These are phyloP conservation scores for Aporophyla nigra DNA, from an alignment of 2,888 invertebrate species.

Conservation along the genomic window DNA sequence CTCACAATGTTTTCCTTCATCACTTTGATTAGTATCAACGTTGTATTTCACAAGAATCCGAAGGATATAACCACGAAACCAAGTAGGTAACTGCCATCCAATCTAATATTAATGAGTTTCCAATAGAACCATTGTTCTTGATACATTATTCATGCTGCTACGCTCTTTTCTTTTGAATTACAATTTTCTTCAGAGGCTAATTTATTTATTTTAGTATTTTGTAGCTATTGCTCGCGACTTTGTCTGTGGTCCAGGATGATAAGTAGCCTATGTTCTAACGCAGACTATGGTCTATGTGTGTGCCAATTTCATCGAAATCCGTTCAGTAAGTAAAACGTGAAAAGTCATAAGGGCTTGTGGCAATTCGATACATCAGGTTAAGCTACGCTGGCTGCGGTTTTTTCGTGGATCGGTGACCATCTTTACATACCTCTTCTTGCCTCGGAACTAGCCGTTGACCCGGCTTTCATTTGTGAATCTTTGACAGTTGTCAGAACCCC, in stretches of 20 bases:
- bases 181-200: not conserved
- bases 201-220: not conserved
- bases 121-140: slow-evolving; percentile 24
- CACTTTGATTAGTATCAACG: too few species aligned
- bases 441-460: too few species aligned
- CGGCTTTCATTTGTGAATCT: too few species aligned
- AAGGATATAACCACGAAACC: not conserved
- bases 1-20: too few species aligned
- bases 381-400: too few species aligned
- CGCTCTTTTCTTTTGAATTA: slow-evolving; percentile 12
- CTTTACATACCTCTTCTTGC: too few species aligned
- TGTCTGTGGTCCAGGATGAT: not conserved
- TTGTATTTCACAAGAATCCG: not conserved
- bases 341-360: too few species aligned
- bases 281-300: too few species aligned
- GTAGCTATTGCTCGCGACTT: too few species aligned
- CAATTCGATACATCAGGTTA: too few species aligned
- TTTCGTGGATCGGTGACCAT: too few species aligned
- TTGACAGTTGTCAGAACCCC: too few species aligned
- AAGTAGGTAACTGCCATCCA: not conserved
- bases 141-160: slow-evolving; percentile 36
- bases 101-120: slow-evolving; percentile 44
- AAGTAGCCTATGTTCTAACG: not conserved
- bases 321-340: not conserved
- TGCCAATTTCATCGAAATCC: not conserved